Base-by-base conservation (phyloP, 1,140 invertebrate genomes). In the Eulimnadia texana region DNA sequence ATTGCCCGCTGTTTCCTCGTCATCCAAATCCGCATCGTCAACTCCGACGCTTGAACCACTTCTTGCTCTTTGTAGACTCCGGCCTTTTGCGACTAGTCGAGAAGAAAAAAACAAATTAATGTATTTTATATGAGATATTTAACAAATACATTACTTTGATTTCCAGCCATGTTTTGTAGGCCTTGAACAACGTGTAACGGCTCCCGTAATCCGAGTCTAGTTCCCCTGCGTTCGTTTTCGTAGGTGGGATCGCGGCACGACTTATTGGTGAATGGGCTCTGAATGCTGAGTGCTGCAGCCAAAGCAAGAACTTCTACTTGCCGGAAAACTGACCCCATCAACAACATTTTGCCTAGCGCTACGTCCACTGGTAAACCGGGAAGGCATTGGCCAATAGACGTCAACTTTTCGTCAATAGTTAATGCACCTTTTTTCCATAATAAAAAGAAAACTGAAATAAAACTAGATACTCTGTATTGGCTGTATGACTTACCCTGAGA, bases 151-250 rank as follows among this genome's bases (percentile, higher is more conserved):
- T 64, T 13, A 66, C 50, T 70, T 93, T 93, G 13, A 88, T 77
- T 67, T 84, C 78, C 20, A 96, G 73, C 94, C 94, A 98, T 69
- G 89, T 86, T 72, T 84, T 83, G 74, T 90, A 98, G 9, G 86
- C 79, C 69, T 90, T 90, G 1, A 99, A 74, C 9, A 98, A 72
- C 0, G 90, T 96, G 64, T 98, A 83, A 0, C 94, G 90, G 75
- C 99, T 95, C 0, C 96, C 96, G 72, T 98, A 91, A 68, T 90
- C 87, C 0, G 90, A 93, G 72, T 94, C 87, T 10, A 95, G 76
- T 28, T 81, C 78, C 75, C n/a, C 86, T 88, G 67, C 90, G 77
- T 0, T 83, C 79, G 51, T 84, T 83, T 70, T 88, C 83, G 68
- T 85, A 88, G 64, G 94, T 90, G 19, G 79, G 77, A 73, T 96